These are phyloP conservation scores for Hemicentrotus pulcherrimus DNA, from an alignment of 35 echinoderm and acorn worm genomes.

Conservation along the genomic window DNA sequence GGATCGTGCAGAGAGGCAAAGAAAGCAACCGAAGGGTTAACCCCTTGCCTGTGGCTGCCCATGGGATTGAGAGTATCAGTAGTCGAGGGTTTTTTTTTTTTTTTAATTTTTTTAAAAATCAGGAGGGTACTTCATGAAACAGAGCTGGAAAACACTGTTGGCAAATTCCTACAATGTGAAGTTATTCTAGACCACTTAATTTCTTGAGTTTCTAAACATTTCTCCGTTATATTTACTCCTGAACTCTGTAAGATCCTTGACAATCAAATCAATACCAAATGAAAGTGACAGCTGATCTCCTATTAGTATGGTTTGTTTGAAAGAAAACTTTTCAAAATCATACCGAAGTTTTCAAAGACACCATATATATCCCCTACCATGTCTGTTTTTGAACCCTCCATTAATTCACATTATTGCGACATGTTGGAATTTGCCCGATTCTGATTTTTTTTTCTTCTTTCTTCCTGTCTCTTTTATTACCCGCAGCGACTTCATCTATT, in stretches of 20 bases:
- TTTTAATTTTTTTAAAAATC: too few relatives aligned
- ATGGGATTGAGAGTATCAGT: too few relatives aligned
- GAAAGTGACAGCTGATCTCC: not conserved
- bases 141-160: too few relatives aligned
- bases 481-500: constrained; percentile 9
- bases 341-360: not conserved
- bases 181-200: not conserved
- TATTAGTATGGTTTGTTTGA: not conserved
- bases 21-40: too few relatives aligned
- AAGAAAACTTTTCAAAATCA: not conserved
- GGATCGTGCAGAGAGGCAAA: too few relatives aligned
- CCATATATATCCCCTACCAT: not conserved
- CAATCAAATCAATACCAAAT: not conserved
- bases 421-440: constrained; percentile 21
- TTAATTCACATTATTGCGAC: not conserved
- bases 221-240: not conserved
- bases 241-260: not conserved
- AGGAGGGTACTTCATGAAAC: too few relatives aligned
- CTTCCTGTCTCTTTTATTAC: not conserved
- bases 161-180: not conserved
- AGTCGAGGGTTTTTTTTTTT: too few relatives aligned
- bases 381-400: not conserved
- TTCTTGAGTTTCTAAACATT: not conserved
- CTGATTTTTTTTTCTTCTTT: not conserved
- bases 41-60: too few relatives aligned